phyloP scores from a whole-genome alignment of 2,888 invertebrate species.

The Tinea pellionella region DNA sequence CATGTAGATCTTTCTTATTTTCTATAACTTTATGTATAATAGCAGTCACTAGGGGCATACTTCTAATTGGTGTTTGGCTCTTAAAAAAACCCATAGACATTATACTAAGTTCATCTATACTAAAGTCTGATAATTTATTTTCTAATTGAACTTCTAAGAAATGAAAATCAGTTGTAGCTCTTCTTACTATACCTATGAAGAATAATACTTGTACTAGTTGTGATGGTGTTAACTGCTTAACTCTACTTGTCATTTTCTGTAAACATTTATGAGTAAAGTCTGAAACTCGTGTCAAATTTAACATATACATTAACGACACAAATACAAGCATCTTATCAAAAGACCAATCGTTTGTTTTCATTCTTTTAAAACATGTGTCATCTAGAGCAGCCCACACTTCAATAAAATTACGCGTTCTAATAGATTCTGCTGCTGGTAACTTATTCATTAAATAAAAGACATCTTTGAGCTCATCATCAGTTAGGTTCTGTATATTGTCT shows the following conservation, averaged over 20 bases:
- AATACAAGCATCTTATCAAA: conserved; percentile 66
- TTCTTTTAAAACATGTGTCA: conserved; percentile 65
- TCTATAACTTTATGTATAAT: conserved; percentile 64
- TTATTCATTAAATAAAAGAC: conserved; percentile 60
- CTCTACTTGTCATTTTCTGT: conserved; percentile 66
- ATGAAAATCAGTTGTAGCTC: conserved; percentile 69
- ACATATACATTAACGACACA: conserved; percentile 73
- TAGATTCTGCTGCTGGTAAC: conserved; percentile 62
- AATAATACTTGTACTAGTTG: conserved; percentile 77
- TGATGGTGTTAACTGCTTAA: conserved; percentile 67
- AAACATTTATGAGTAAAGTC: conserved; percentile 68
- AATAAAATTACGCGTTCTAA: conserved; percentile 68
- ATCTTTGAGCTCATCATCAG: conserved; percentile 66
- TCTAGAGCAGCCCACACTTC: conserved; percentile 77
- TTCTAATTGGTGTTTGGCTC: conserved; percentile 73
- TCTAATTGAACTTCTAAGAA: conserved; percentile 72
- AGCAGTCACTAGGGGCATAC: conserved; percentile 48
- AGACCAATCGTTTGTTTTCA: conserved; percentile 58
- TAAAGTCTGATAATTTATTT: conserved; percentile 63
- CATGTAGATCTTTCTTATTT: conserved; percentile 66
- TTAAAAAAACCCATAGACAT: conserved; percentile 84
- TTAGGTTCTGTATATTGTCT: conserved; percentile 63
- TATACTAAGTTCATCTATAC: conserved; percentile 75
- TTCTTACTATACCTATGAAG: conserved; percentile 71
- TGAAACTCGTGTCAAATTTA: conserved; percentile 63